Evolutionary conservation across 2,113 vertebrate species (phyloP).

Genomic region (Empidonax traillii): DNA sequence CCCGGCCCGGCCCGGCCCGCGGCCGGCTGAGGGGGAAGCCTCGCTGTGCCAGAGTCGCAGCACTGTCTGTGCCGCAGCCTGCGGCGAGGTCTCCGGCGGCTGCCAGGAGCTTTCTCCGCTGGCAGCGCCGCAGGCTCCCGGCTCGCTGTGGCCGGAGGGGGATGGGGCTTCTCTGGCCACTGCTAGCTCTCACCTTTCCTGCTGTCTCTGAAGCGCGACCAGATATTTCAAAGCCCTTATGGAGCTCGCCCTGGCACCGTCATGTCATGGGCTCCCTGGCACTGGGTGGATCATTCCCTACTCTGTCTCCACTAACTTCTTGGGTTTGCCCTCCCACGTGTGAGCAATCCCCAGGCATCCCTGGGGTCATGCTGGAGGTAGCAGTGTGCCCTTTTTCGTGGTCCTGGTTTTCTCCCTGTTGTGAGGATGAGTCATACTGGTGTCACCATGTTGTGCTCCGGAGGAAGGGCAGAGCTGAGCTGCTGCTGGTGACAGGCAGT

Average conservation of each 20-base stretch:
- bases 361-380: not conserved
- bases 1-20: fast-evolving
- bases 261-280: fast-evolving
- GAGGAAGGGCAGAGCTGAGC: slow-evolving; percentile 22
- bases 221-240: not conserved
- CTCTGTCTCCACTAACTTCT: not conserved
- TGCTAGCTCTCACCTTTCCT: not conserved
- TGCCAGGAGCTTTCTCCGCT: not conserved
- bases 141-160: not conserved
- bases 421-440: slow-evolving; percentile 16
- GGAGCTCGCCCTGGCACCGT: not conserved
- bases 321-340: not conserved
- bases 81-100: not conserved
- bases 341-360: no score
- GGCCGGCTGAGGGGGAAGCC: not conserved
- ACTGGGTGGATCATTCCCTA: fast-evolving
- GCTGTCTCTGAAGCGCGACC: not conserved
- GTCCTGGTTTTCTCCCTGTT: not conserved
- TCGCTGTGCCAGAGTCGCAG: not conserved
- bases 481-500: not conserved
- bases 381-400: fast-evolving
- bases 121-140: not conserved
- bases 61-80: not conserved
- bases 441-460: slow-evolving; percentile 37
- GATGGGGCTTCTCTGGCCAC: not conserved